Conservation (phyloP, 2,888 invertebrate species). For the Gortyna flavago region DNA sequence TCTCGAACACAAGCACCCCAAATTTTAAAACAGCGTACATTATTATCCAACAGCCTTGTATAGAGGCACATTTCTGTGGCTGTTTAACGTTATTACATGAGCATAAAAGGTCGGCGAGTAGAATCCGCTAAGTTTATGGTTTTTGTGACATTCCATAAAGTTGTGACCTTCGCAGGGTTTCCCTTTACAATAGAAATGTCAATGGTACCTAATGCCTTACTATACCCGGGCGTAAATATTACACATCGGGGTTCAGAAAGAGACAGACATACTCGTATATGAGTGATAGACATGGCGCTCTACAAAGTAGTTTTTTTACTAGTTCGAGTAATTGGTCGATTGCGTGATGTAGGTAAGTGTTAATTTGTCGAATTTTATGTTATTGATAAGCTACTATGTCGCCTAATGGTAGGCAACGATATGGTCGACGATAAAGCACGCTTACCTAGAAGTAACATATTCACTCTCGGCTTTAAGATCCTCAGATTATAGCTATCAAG, state of each 20-base stretch:
- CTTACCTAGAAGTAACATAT: not conserved
- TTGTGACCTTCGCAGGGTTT: slow-evolving; percentile 48
- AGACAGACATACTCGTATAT: not conserved
- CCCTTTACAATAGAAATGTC: slow-evolving; percentile 57
- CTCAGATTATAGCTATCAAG: not conserved
- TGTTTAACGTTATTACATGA: slow-evolving; percentile 63
- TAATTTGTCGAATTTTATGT: not conserved
- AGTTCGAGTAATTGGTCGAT: not conserved
- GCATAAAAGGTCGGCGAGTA: slow-evolving; percentile 54
- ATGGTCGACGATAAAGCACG: not conserved
- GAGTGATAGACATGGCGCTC: not conserved
- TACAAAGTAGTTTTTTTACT: not conserved
- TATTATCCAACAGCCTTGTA: slow-evolving; percentile 58
- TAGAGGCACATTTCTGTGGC: slow-evolving; percentile 55
- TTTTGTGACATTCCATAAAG: slow-evolving; percentile 55
- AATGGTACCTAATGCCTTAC: slow-evolving; percentile 53
- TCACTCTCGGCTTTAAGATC: not conserved
- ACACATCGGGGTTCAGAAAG: no score
- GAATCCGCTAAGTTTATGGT: slow-evolving; percentile 54
- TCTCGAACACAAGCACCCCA: slow-evolving; percentile 42
- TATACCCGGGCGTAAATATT: not conserved
- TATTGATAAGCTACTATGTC: not conserved
- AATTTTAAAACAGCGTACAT: slow-evolving; percentile 45
- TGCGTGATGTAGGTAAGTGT: not conserved
- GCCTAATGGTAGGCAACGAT: not conserved